phyloP scores from a whole-genome alignment of 2,888 invertebrate genomes.

The Leptura quadrifasciata region DNA sequence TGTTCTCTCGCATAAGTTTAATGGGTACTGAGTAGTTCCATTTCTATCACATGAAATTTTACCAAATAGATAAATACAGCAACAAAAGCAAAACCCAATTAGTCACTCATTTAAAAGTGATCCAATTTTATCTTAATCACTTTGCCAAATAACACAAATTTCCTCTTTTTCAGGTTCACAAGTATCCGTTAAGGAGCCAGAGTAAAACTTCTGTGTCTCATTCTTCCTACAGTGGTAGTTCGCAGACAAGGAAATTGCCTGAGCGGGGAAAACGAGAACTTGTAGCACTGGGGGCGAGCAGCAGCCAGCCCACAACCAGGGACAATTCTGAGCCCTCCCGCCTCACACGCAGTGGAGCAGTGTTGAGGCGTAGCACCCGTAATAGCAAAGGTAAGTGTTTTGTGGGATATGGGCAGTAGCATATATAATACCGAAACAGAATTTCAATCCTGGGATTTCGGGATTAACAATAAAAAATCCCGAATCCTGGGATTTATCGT shows the following conservation, averaged over 20 bases:
- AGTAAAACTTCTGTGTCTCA: constrained; percentile 59
- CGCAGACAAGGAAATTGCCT: constrained; percentile 48
- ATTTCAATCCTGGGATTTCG: too few species aligned
- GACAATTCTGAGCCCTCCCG: constrained; percentile 74
- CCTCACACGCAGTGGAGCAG: constrained; percentile 75
- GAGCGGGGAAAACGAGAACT: constrained; percentile 67
- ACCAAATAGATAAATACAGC: too few species aligned
- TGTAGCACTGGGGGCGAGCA: constrained; percentile 77
- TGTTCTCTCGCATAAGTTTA: not conserved
- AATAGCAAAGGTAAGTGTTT: constrained; percentile 72
- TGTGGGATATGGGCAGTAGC: too few species aligned
- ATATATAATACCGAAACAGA: too few species aligned
- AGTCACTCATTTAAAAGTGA: too few species aligned
- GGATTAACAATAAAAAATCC: too few species aligned
- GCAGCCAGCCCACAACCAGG: constrained; percentile 68
- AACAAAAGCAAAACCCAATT: too few species aligned
- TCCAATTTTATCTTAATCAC: too few species aligned
- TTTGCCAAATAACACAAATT: not conserved
- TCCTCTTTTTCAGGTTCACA: constrained; percentile 62
- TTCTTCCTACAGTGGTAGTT: constrained; percentile 38
- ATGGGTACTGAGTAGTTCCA: too few species aligned
- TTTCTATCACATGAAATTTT: too few species aligned
- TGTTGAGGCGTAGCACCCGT: constrained; percentile 75
- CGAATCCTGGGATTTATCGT: too few species aligned
- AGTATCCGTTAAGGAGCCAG: constrained; percentile 73